phyloP scores from a whole-genome alignment of 2,113 vertebrate species.

The Echinops telfairi region DNA sequence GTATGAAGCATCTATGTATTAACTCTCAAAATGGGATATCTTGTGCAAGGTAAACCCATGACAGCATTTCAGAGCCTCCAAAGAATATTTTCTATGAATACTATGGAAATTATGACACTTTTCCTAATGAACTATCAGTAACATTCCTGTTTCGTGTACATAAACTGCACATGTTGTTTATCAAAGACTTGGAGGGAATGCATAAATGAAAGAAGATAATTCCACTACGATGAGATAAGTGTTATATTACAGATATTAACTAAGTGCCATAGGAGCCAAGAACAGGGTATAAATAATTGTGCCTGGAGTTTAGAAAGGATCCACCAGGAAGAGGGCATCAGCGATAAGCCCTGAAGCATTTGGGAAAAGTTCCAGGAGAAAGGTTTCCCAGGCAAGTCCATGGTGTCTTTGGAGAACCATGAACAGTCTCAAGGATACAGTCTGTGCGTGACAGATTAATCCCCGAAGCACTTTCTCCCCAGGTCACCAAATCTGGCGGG shows the following conservation, averaged over 20 bases:
- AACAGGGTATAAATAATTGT: background rate
- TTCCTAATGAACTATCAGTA: background rate
- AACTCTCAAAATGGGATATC: background rate
- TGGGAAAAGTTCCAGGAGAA: slow-evolving; percentile 20
- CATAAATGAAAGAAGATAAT: background rate
- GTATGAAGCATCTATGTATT: background rate
- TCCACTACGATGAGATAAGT: background rate
- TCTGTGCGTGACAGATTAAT: background rate
- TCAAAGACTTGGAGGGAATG: background rate
- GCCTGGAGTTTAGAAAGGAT: background rate
- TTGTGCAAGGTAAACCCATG: background rate
- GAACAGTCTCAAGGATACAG: too few species aligned
- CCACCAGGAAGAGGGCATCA: background rate
- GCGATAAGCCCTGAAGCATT: background rate
- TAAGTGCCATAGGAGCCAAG: background rate
- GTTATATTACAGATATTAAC: background rate
- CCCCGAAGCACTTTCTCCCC: background rate
- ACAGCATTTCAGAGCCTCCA: background rate
- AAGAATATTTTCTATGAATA: background rate
- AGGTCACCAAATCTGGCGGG: background rate
- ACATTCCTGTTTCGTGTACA: background rate
- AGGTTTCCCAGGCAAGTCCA: background rate
- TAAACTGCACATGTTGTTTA: background rate
- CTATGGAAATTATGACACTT: background rate
- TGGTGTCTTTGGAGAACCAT: background rate